phyloP scores from a whole-genome alignment of 2,888 invertebrate species.

The Argynnis bischoffii region DNA sequence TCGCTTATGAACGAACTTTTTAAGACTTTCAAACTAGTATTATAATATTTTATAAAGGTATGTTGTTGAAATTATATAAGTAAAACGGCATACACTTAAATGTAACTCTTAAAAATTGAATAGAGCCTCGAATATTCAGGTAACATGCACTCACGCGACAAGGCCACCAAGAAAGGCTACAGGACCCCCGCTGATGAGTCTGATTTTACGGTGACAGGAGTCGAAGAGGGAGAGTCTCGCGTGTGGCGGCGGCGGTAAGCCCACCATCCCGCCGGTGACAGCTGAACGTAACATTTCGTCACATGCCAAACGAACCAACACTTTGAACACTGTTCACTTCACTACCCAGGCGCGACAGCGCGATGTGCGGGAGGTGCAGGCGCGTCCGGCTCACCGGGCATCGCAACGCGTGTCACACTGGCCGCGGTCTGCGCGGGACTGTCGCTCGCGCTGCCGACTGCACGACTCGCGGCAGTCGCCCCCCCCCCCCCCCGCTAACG shows the following conservation, averaged over 20 bases:
- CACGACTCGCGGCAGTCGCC: slow-evolving; percentile 39
- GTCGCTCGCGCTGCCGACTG: slow-evolving; percentile 40
- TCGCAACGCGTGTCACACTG: slow-evolving; percentile 69
- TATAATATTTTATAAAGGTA: too few relatives aligned
- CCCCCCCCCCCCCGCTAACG: slow-evolving; percentile 27
- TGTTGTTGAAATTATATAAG: too few relatives aligned
- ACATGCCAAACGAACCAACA: slow-evolving; percentile 40
- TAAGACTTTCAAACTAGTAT: too few relatives aligned
- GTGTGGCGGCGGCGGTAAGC: slow-evolving; percentile 70
- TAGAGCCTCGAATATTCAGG: neutral
- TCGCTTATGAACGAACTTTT: neutral
- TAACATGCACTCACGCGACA: slow-evolving; percentile 84
- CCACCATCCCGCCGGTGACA: slow-evolving; percentile 72
- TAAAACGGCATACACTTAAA: neutral
- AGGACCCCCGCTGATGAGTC: slow-evolving; percentile 86
- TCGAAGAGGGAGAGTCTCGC: slow-evolving; percentile 86
- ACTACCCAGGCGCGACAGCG: slow-evolving; percentile 62
- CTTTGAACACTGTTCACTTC: slow-evolving; percentile 44
- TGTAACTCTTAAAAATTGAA: neutral
- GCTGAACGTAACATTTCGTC: slow-evolving; percentile 68
- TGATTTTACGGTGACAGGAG: slow-evolving; percentile 88
- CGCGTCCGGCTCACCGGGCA: slow-evolving; percentile 83
- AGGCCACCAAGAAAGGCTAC: slow-evolving; percentile 86
- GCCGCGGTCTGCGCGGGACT: slow-evolving; percentile 78
- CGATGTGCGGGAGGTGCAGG: slow-evolving; percentile 50